A percentile compares a stretch with the other conserved stretches of the same genome.
Evolutionary conservation across 2,113 vertebrate genomes (phyloP).

Genomic region (Cyrtonyx montezumae): DNA sequence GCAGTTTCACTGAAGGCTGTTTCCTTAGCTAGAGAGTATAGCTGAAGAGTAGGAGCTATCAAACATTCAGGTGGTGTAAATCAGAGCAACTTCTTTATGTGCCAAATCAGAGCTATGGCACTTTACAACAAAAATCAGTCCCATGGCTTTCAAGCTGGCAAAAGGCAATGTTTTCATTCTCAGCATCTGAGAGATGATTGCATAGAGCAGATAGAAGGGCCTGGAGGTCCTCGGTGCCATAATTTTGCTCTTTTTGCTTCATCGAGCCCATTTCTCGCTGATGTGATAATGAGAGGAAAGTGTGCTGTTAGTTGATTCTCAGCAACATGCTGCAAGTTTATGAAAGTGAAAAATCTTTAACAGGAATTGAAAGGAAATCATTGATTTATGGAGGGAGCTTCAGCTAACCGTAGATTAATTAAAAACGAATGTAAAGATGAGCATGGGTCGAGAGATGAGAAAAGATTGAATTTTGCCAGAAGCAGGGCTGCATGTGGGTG

Average conservation of each 20-base stretch:
- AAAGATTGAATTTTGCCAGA: constrained; percentile 62
- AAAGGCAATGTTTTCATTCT: background rate
- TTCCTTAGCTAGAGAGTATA: background rate
- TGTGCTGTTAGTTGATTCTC: constrained; percentile 6
- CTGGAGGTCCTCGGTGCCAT: background rate
- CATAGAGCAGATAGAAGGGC: background rate
- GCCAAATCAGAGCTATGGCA: background rate
- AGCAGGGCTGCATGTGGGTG: background rate
- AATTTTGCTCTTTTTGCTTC: constrained; percentile 6
- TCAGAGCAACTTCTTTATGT: background rate
- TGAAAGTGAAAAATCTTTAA: constrained; percentile 71
- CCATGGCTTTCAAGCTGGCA: background rate
- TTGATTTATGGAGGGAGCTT: constrained; percentile 46
- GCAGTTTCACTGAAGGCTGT: background rate
- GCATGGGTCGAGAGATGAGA: constrained; percentile 25
- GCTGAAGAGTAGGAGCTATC: background rate
- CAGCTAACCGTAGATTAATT: constrained; percentile 59
- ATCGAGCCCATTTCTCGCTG: background rate
- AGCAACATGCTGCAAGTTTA: constrained; percentile 3
- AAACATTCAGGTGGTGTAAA: background rate
- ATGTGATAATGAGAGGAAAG: constrained; percentile 51
- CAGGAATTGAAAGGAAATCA: constrained; percentile 66
- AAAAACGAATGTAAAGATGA: constrained; percentile 48
- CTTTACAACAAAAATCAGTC: background rate
- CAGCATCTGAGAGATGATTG: background rate